These are phyloP conservation scores for Anguilla marmorata DNA, from an alignment of 2,797 vertebrate species.

Conservation along the genomic window DNA sequence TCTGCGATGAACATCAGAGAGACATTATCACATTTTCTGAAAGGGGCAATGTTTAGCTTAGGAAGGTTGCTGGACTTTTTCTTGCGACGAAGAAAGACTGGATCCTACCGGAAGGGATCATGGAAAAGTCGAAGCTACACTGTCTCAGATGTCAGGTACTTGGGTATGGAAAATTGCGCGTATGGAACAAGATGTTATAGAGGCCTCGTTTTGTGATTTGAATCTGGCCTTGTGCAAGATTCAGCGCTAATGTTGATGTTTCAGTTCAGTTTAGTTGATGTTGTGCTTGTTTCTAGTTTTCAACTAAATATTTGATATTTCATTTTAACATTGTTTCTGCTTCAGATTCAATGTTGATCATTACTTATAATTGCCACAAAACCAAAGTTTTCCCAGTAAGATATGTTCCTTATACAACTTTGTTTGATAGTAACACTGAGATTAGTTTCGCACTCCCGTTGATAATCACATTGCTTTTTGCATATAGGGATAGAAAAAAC, in stretches of 20 bases:
- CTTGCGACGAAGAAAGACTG: constrained; percentile 55
- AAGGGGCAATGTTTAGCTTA: constrained; percentile 63
- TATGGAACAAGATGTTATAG: background rate
- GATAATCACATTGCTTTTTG: too few relatives aligned
- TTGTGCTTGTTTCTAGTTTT: background rate
- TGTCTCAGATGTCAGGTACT: constrained; percentile 65
- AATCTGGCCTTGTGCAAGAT: background rate
- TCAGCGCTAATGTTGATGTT: background rate
- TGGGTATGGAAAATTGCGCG: constrained; percentile 7
- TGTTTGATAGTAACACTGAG: too few relatives aligned
- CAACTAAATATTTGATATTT: background rate
- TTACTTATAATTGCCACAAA: too few relatives aligned
- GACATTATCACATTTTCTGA: background rate
- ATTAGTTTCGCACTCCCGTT: too few relatives aligned
- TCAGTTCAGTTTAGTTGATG: background rate
- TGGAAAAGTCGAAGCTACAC: constrained; percentile 69
- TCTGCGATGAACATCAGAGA: background rate
- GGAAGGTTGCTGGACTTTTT: constrained; percentile 66
- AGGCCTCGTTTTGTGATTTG: background rate
- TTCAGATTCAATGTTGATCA: too few relatives aligned
- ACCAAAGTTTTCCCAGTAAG: too few relatives aligned
- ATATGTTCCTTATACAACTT: too few relatives aligned
- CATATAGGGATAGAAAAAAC: too few relatives aligned
- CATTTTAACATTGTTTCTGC: too few relatives aligned
- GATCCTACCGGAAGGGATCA: constrained; percentile 60